Evolutionary conservation across 2,113 vertebrate genomes (phyloP).

Genomic region (Oncorhynchus kisutch): DNA sequence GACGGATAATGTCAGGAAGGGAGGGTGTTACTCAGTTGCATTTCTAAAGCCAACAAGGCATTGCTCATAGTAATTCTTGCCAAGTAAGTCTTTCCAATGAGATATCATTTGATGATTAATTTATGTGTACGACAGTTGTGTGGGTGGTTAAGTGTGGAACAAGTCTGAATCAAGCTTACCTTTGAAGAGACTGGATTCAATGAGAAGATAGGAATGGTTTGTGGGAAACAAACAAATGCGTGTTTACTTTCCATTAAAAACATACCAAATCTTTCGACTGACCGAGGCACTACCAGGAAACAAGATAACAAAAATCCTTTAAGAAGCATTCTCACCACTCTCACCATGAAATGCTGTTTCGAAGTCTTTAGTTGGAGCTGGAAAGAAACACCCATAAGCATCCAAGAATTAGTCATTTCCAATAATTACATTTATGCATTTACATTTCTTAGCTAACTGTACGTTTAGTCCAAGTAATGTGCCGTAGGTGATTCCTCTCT

Average conservation of each 20-base stretch:
- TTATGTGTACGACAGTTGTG: no score
- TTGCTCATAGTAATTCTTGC: no score
- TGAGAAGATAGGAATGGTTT: background rate
- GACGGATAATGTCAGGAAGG: background rate
- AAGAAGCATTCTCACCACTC: conserved; percentile 51
- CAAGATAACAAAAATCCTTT: background rate
- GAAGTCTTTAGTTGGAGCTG: conserved; percentile 78
- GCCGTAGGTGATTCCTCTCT: no score
- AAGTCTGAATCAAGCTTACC: conserved; percentile 42
- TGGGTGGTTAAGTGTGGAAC: background rate
- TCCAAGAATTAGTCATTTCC: background rate
- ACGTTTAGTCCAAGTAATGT: no score
- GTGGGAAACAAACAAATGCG: background rate
- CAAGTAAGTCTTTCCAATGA: no score
- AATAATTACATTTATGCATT: background rate
- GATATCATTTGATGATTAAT: no score
- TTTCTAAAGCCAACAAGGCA: no score
- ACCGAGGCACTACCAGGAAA: background rate
- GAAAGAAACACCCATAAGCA: conserved; percentile 10
- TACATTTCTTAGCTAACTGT: no score
- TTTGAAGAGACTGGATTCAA: conserved; percentile 52
- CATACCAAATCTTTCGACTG: background rate
- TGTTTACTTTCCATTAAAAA: background rate
- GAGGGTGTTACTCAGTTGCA: background rate
- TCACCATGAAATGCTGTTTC: conserved; percentile 59